Conservation (phyloP, 2,113 vertebrate species). For the Apus apus region DNA sequence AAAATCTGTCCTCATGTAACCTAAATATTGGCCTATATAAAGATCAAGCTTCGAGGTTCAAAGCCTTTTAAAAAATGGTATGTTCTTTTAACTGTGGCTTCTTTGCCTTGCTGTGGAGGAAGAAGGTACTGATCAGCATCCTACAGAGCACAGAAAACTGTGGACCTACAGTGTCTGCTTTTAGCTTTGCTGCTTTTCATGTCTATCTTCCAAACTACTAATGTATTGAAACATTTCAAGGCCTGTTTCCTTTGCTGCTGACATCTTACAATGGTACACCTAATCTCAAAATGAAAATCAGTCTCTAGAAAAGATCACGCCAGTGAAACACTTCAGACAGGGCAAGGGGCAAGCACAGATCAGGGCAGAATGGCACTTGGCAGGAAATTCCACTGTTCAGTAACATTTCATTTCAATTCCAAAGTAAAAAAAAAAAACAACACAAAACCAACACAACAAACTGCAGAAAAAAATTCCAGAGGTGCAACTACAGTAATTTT, state of each 20-base stretch:
- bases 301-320: background rate
- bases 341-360: background rate
- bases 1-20: background rate
- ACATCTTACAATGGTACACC: background rate
- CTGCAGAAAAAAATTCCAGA: background rate
- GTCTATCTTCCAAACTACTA: background rate
- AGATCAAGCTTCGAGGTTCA: background rate
- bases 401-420: background rate
- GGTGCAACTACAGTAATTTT: background rate
- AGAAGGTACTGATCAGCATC: background rate
- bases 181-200: background rate
- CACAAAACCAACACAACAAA: background rate
- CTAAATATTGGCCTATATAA: background rate
- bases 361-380: background rate
- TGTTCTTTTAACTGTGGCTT: background rate
- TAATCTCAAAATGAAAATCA: background rate
- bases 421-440: background rate
- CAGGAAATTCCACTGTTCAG: background rate
- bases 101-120: background rate
- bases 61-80: background rate
- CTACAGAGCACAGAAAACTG: fast-evolving
- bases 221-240: background rate
- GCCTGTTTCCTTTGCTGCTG: background rate
- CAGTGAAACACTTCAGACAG: background rate
- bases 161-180: background rate